Percentiles rank a stretch among this genome's conserved stretches.
Conservation (phyloP, 2,888 invertebrate species). For the Hedya salicella region DNA sequence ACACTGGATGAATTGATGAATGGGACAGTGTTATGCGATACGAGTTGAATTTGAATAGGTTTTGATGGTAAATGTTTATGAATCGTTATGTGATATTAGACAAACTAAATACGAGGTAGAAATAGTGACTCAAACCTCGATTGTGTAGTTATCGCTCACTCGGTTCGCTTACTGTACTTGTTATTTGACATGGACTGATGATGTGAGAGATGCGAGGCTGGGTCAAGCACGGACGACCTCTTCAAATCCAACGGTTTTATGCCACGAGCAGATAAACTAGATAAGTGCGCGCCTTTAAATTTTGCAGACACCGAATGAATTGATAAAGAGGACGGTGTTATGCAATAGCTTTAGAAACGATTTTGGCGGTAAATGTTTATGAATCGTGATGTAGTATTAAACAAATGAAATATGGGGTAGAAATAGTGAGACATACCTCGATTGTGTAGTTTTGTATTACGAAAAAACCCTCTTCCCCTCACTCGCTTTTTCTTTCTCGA, state of each 20-base stretch:
- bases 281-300: slow-evolving; percentile 15
- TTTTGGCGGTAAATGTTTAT: not conserved
- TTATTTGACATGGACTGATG: slow-evolving; percentile 7
- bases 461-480: too few species aligned
- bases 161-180: too few species aligned
- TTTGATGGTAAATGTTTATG: not conserved
- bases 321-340: slow-evolving; percentile 10
- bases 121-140: too few species aligned
- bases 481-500: too few species aligned
- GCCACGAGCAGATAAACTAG: too few species aligned
- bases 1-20: slow-evolving; percentile 17
- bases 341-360: not conserved
- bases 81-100: not conserved
- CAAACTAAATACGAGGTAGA: too few species aligned
- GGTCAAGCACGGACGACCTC: slow-evolving; percentile 32
- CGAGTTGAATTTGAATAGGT: not conserved
- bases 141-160: too few species aligned
- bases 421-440: too few species aligned
- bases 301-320: slow-evolving; percentile 16
- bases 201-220: slow-evolving; percentile 2
- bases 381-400: not conserved
- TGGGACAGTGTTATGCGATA: not conserved
- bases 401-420: too few species aligned
- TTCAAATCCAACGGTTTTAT: slow-evolving; percentile 17
- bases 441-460: too few species aligned